A percentile compares a stretch with the other conserved stretches of the same genome.
These are phyloP conservation scores for Notothenia coriiceps DNA, from an alignment of 2,113 vertebrate genomes.

Conservation along the genomic window DNA sequence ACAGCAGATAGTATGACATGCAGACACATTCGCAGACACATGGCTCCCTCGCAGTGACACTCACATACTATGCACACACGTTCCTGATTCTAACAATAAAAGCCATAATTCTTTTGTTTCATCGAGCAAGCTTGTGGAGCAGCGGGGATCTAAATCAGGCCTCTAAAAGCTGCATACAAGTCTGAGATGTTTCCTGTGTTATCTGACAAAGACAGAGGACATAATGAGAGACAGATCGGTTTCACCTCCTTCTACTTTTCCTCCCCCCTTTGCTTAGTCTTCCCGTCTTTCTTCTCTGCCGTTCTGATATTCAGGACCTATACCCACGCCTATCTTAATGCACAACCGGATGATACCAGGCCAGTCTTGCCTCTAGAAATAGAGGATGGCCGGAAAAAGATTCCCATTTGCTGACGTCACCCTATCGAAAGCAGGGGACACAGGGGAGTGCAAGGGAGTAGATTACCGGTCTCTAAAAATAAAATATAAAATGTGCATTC, in stretches of 20 bases:
- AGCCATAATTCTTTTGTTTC: slow-evolving; percentile 73
- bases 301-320: slow-evolving; percentile 59
- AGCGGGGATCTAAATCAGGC: slow-evolving; percentile 75
- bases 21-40: slow-evolving; percentile 46
- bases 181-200: slow-evolving; percentile 78
- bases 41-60: slow-evolving; percentile 43
- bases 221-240: slow-evolving; percentile 76
- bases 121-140: slow-evolving; percentile 52
- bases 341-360: slow-evolving; percentile 68
- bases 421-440: slow-evolving; percentile 64
- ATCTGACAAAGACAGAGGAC: slow-evolving; percentile 80
- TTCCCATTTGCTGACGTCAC: slow-evolving; percentile 70
- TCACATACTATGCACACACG: slow-evolving; percentile 54
- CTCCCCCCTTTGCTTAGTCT: slow-evolving; percentile 52
- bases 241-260: slow-evolving; percentile 67
- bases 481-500: slow-evolving; percentile 69
- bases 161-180: slow-evolving; percentile 69
- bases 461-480: slow-evolving; percentile 75
- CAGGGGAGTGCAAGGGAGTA: slow-evolving; percentile 55
- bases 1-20: slow-evolving; percentile 57
- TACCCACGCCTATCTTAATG: slow-evolving; percentile 38
- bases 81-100: slow-evolving; percentile 68
- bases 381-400: slow-evolving; percentile 72
- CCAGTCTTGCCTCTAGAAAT: slow-evolving; percentile 68
- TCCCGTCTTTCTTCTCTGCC: slow-evolving; percentile 37